These are phyloP conservation scores for Hipposideros larvatus DNA, from an alignment of 2,797 vertebrate genomes.

Conservation along the genomic window DNA sequence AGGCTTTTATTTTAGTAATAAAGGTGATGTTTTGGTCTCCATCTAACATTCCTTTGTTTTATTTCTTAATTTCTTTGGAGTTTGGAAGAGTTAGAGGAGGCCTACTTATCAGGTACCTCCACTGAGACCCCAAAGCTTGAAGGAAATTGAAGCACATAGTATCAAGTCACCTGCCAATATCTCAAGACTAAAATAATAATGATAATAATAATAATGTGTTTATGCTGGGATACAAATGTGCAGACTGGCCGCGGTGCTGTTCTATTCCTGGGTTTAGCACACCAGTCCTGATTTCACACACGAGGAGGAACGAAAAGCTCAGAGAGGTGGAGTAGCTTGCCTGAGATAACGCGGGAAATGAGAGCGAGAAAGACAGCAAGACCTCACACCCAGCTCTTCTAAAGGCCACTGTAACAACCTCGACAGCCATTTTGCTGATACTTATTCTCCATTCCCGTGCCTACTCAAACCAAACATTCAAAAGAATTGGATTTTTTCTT, in stretches of 20 bases:
- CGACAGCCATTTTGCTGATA: not conserved
- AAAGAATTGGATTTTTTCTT: not conserved
- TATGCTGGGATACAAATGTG: not conserved
- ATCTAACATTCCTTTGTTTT: not conserved
- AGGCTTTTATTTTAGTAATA: not conserved
- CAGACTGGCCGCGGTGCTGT: accelerated
- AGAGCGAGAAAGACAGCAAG: not conserved
- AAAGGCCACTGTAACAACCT: not conserved
- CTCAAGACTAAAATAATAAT: not conserved
- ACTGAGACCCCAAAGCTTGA: not conserved
- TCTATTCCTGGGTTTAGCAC: not conserved
- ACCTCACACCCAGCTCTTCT: not conserved
- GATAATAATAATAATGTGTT: not conserved
- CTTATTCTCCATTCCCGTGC: not conserved
- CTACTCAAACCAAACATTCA: constrained; percentile 33
- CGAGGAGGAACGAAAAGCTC: not conserved
- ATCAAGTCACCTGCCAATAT: not conserved
- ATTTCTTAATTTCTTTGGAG: constrained; percentile 33
- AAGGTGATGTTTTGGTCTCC: not conserved
- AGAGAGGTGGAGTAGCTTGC: not conserved
- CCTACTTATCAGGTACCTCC: not conserved
- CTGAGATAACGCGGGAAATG: not conserved
- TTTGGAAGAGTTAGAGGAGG: not conserved
- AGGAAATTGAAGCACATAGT: not conserved
- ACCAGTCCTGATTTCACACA: not conserved